Conservation (phyloP, 2,888 invertebrate genomes). For the Apotomis capreana region DNA sequence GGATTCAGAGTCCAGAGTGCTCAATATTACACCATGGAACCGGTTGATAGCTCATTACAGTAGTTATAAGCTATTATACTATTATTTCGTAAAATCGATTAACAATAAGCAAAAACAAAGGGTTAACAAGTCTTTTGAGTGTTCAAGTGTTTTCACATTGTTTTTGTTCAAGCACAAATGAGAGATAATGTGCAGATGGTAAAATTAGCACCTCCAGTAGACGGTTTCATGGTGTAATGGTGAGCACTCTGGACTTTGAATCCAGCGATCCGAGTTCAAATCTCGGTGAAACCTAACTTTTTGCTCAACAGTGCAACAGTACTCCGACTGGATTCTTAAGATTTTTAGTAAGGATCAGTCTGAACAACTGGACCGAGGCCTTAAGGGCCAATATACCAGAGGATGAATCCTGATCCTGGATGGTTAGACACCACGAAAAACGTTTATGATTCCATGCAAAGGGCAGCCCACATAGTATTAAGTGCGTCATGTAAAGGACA, state of each 20-base stretch:
- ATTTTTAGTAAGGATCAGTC: too few relatives aligned
- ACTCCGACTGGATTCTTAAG: too few relatives aligned
- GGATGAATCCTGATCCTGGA: too few relatives aligned
- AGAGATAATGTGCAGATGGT: neutral
- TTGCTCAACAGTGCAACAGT: slow-evolving; percentile 41
- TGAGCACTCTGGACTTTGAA: slow-evolving; percentile 93
- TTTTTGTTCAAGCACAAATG: neutral
- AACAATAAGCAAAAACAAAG: neutral
- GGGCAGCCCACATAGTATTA: too few relatives aligned
- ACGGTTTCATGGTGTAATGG: slow-evolving; percentile 90
- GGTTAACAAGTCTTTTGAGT: neutral
- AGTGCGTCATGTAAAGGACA: too few relatives aligned
- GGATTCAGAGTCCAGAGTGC: slow-evolving; percentile 87
- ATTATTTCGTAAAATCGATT: neutral
- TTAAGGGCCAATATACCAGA: too few relatives aligned
- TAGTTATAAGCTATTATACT: slow-evolving; percentile 4
- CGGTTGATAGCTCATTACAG: slow-evolving; percentile 45
- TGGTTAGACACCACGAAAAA: too few relatives aligned
- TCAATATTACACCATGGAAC: slow-evolving; percentile 86
- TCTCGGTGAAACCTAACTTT: slow-evolving; percentile 88
- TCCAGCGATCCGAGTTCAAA: slow-evolving; percentile 93
- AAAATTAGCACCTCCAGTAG: neutral
- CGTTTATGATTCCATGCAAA: too few relatives aligned
- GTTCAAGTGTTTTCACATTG: neutral
- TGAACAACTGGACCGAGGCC: too few relatives aligned